Percentiles rank a stretch among this genome's conserved stretches.
Conservation (phyloP, 1,140 invertebrate genomes). For the Steinernema feltiae region DNA sequence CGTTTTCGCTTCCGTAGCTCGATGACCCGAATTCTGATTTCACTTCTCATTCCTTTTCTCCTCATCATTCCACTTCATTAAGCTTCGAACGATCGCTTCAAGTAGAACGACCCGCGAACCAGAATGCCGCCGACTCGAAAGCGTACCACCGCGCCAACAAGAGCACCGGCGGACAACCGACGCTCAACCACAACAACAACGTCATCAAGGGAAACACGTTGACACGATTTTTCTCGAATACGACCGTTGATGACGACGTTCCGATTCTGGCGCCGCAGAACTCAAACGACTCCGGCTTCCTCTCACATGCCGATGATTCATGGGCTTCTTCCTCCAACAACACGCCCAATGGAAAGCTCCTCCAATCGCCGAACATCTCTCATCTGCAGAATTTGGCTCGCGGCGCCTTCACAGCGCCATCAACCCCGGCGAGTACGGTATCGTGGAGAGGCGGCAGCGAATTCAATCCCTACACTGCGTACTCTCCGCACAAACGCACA, state of each 20-base stretch:
- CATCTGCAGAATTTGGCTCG: background rate
- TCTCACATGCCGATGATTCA: slow-evolving; percentile 28
- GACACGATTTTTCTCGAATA: background rate
- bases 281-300: slow-evolving; percentile 42
- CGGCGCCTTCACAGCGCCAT: slow-evolving; percentile 29
- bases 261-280: slow-evolving; percentile 23
- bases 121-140: background rate
- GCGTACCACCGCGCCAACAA: background rate
- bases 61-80: slow-evolving; percentile 13
- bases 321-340: slow-evolving; percentile 30
- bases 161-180: background rate
- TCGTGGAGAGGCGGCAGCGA: slow-evolving; percentile 38
- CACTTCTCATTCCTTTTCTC: background rate
- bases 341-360: background rate
- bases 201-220: background rate
- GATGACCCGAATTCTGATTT: slow-evolving; percentile 19
- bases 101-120: slow-evolving; percentile 34
- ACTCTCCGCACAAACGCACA: slow-evolving; percentile 16
- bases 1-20: background rate
- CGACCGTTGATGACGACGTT: slow-evolving; percentile 16
- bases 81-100: slow-evolving; percentile 51
- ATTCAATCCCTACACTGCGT: slow-evolving; percentile 21
- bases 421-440: slow-evolving; percentile 32
- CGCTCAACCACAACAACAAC: background rate
- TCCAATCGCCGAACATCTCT: background rate